Conservation (phyloP, 2,113 vertebrate species). For the Melanerpes formicivorus region DNA sequence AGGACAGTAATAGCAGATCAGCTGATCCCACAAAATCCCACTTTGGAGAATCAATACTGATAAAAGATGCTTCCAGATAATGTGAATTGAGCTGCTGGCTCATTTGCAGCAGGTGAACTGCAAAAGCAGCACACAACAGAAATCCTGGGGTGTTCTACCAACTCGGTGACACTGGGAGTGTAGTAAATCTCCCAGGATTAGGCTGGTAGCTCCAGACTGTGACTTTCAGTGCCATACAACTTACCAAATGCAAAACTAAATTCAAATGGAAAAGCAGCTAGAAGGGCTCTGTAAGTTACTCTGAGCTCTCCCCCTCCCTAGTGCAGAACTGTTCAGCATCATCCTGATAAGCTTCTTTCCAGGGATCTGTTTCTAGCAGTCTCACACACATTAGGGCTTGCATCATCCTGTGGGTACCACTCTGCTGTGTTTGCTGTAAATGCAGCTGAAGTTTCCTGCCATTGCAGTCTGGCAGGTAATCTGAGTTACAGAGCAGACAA, state of each 20-base stretch:
- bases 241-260: not conserved
- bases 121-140: not conserved
- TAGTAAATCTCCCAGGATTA: not conserved
- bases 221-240: not conserved
- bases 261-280: not conserved
- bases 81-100: not conserved
- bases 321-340: not conserved
- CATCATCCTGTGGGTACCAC: fast-evolving
- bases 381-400: not conserved
- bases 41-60: not conserved
- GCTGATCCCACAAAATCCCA: not conserved
- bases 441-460: not conserved
- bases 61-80: not conserved
- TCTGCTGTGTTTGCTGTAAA: not conserved
- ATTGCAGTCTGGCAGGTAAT: not conserved
- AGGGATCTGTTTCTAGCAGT: not conserved
- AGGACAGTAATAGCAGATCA: not conserved
- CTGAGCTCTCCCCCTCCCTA: not conserved
- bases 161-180: fast-evolving
- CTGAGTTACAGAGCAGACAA: not conserved
- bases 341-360: not conserved
- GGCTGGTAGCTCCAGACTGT: not conserved
- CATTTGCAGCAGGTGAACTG: not conserved
- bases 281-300: not conserved
- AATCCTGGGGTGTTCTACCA: not conserved